These are phyloP conservation scores for Madoqua kirkii DNA, from an alignment of 2,113 vertebrate genomes.

Conservation along the genomic window DNA sequence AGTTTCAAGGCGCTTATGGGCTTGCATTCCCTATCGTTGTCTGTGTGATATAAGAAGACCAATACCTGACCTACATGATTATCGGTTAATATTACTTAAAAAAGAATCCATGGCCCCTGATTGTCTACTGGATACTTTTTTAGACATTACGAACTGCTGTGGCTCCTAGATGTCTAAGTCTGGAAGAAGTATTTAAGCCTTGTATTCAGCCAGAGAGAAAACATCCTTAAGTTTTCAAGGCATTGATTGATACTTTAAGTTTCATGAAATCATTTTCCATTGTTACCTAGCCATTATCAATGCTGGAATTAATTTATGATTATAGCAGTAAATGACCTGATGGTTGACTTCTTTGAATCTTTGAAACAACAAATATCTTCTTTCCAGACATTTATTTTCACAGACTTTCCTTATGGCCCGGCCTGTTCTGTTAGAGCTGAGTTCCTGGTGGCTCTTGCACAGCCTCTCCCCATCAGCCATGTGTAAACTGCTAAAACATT, in stretches of 20 bases:
- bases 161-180: background rate
- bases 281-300: background rate
- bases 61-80: background rate
- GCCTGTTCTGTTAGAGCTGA: background rate
- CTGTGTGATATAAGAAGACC: background rate
- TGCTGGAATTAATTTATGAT: background rate
- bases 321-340: background rate
- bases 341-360: constrained; percentile 19
- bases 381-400: constrained; percentile 12
- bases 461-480: background rate
- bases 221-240: background rate
- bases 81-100: background rate
- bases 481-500: constrained; percentile 49
- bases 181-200: background rate
- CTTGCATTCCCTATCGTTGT: background rate
- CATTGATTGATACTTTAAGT: background rate
- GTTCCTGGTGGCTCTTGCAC: background rate
- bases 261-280: background rate
- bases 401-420: background rate
- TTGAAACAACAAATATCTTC: constrained; percentile 26
- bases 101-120: background rate
- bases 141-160: background rate
- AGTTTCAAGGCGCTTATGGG: background rate
- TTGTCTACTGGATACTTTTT: background rate
- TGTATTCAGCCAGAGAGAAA: background rate